Evolutionary conservation across 1,140 invertebrate genomes (phyloP).

Genomic region (Drosophila ogumai): DNA sequence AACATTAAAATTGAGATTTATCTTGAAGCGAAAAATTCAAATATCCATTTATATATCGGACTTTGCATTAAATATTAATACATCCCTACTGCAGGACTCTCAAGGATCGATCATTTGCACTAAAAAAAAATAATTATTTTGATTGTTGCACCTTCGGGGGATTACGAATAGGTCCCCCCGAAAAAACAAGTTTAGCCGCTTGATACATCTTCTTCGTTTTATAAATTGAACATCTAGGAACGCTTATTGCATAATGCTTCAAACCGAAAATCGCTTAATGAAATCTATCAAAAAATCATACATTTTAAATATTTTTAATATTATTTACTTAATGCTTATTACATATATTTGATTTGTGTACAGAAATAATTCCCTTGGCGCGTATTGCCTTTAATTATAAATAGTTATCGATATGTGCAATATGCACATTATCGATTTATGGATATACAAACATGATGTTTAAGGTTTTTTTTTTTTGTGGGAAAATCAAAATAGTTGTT

Average conservation of each 20-base stretch:
- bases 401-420: slow-evolving; percentile 36
- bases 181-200: slow-evolving; percentile 6
- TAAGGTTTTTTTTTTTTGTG: not conserved
- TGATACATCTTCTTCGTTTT: slow-evolving; percentile 1
- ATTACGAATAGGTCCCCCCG: not conserved
- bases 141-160: slow-evolving; percentile 13
- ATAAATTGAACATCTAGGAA: slow-evolving; percentile 61
- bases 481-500: not conserved
- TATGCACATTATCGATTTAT: slow-evolving; percentile 4
- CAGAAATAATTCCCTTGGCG: slow-evolving; percentile 36
- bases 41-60: slow-evolving; percentile 5
- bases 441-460: slow-evolving; percentile 3
- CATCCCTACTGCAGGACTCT: not conserved
- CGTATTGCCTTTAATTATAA: slow-evolving; percentile 33
- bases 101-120: slow-evolving; percentile 12
- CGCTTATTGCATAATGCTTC: slow-evolving; percentile 41
- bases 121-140: slow-evolving; percentile 13
- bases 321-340: slow-evolving; percentile 31
- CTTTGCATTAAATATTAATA: not conserved
- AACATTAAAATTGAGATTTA: not conserved
- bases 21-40: not conserved
- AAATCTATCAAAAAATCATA: slow-evolving; percentile 22
- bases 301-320: slow-evolving; percentile 17
- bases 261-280: slow-evolving; percentile 7
- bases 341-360: slow-evolving; percentile 49